Evolutionary conservation across 30 jellyfish, hydroid and myxozoan species (phyloP), one percentile per base, ranked within the genome.

Genomic region (Nemopilema nomurai): DNA sequence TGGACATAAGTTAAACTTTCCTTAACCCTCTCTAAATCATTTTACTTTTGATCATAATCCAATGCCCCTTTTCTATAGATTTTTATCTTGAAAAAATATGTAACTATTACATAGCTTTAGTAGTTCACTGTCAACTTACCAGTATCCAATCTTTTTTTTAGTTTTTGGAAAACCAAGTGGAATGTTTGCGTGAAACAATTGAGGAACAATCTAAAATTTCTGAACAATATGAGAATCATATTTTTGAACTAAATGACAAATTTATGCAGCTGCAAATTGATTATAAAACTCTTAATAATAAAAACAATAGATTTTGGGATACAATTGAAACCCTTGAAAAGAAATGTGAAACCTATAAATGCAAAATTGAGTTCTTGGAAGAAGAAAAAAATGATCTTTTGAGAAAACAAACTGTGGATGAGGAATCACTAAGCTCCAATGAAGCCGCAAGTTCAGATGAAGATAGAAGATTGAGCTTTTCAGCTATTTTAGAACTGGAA

Each of bases 141-240:
- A 41, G 6, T 3, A 3, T 63, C 27, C 30, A 24, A n/a, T 51
- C 32, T 76, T 63, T 32, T 76, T 83, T 80, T 3, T 82, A 95
- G 99, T 90, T 69, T 71, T 87, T 84, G 70, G 88, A 64, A 63
- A 88, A 74, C 18, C 99, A 95, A 74, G 84, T 81, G 0, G 99
- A 89, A 52, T 22, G 68, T 1, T 62, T 95, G 62, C 64, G 97
- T 28, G 99, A 95, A 53, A 51, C 93, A 53, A 69, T 90, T 19
- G 97, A 89, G 23, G 51, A 50, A 4, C 86, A 79, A 62, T 53
- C 89, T 19, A 90, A 82, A 22, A 49, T 73, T 18, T 81, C 74
- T 51, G 97, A 95, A 31, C 96, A 86, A 63, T 79, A 85, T 25
- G 99, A 95, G 69, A 33, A 82, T 9, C 94, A 85, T 29, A 64